Evolutionary conservation across 2,797 vertebrate species (phyloP).

Genomic region (Silurus lanzhouensis): DNA sequence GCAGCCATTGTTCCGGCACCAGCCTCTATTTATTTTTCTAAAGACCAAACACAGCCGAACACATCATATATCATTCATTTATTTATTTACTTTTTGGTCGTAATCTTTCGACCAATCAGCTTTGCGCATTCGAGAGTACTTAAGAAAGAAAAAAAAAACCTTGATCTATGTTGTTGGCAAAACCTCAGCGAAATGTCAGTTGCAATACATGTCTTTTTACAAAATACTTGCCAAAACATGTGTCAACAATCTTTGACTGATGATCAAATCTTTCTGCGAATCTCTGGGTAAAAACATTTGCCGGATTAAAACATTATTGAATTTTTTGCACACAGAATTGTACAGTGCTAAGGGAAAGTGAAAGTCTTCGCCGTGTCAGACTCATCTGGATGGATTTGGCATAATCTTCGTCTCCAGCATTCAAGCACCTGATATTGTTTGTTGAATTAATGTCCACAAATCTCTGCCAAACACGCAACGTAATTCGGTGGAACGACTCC

Average conservation of each 20-base stretch:
- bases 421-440: slow-evolving; percentile 25
- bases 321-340: neutral
- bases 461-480: slow-evolving; percentile 3
- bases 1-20: neutral
- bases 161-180: neutral
- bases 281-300: neutral
- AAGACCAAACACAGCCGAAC: neutral
- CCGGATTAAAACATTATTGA: no score
- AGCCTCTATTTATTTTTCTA: neutral
- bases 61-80: no score
- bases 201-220: no score
- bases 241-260: neutral
- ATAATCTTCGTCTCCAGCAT: neutral
- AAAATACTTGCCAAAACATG: neutral
- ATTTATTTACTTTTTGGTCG: no score
- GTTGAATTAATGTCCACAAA: slow-evolving; percentile 32
- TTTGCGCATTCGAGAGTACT: no score
- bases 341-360: neutral
- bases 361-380: neutral
- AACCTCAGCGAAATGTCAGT: neutral
- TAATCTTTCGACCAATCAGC: no score
- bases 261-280: neutral
- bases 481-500: slow-evolving; percentile 8
- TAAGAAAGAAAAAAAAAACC: no score
- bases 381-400: neutral